phyloP scores from a whole-genome alignment of 2,113 vertebrate species.

The Corythornis madagascariensis region DNA sequence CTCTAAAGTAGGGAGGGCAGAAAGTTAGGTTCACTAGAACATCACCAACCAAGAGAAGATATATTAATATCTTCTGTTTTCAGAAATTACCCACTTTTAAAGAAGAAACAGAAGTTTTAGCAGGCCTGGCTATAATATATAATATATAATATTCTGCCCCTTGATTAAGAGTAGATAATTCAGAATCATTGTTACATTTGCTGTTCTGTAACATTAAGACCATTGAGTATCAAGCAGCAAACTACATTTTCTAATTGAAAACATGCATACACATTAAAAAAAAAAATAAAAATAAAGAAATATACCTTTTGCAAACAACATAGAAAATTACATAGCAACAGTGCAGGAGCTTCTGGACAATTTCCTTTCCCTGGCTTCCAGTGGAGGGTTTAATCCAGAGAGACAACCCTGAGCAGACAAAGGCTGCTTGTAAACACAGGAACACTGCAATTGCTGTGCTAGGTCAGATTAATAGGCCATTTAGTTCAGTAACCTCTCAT shows the following conservation, averaged over 20 bases:
- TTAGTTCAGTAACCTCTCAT: constrained; percentile 62
- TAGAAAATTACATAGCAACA: constrained; percentile 48
- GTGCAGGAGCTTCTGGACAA: constrained; percentile 42
- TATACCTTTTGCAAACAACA: background rate
- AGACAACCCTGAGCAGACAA: constrained; percentile 43
- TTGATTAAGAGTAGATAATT: constrained; percentile 13
- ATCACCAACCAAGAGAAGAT: background rate
- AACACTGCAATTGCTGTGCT: constrained; percentile 48
- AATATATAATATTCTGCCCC: too few species aligned
- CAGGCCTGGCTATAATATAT: background rate
- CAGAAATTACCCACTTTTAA: background rate
- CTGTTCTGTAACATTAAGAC: too few species aligned
- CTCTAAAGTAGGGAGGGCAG: background rate
- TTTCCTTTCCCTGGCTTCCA: constrained; percentile 23
- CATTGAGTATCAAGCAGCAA: background rate
- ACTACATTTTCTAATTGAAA: constrained; percentile 27
- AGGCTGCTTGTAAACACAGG: constrained; percentile 42
- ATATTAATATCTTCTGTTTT: background rate
- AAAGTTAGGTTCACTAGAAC: background rate
- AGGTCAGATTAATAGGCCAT: constrained; percentile 55
- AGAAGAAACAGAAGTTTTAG: background rate
- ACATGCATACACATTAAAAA: background rate
- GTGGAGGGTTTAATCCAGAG: constrained; percentile 34
- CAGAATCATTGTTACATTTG: background rate
- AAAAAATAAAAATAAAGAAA: background rate